Evolutionary conservation across 2,797 vertebrate species (phyloP), one percentile per base, ranked within the genome.

Genomic region (Dryobates pubescens): DNA sequence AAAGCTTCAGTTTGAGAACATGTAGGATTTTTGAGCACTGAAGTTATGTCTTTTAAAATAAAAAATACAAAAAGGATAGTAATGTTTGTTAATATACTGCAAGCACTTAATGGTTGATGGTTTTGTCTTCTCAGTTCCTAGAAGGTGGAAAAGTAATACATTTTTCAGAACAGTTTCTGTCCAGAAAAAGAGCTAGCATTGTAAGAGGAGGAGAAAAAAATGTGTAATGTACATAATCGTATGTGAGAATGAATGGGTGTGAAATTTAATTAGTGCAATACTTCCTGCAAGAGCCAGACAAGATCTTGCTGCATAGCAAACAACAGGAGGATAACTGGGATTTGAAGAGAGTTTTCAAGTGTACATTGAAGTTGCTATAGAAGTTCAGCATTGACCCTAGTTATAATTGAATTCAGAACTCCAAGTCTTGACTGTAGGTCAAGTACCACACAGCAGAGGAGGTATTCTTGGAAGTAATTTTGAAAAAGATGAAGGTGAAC

Each of bases 331-430:
- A 26, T 45, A 61, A 59, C 3, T 61, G 7, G 27, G 26, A 38
- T 84, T 94, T 90, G 32, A 17, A 86, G 36, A 62, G 86, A 54
- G 76, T 88, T 77, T 81, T 89, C 26, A 81, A 65, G 41, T 59
- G 20, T 14, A 5, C 17, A 10, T 73, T 68, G 51, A 71, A 85
- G 41, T 76, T 64, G 49, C 43, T 76, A 0, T 7, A 36, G 74
- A 59, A 76, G 49, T n/a, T 69, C 59, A 69, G 17, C 27, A 53
- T 47, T 94, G 58, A 68, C 36, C 41, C 27, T 71, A 62, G 16
- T 69, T 92, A 58, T n/a, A 90, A 34, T 7, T 90, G 45, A 85
- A 72, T 87, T 92, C 9, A 54, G 59, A 69, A 65, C 58, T 92
- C 30, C 27, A 30, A 30, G 15, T 69, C 32, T 90, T 89, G 62